A percentile compares a stretch with the other conserved stretches of the same genome.
Conservation (phyloP, 2,888 invertebrate genomes). For the Cecidostiba fungosa region DNA sequence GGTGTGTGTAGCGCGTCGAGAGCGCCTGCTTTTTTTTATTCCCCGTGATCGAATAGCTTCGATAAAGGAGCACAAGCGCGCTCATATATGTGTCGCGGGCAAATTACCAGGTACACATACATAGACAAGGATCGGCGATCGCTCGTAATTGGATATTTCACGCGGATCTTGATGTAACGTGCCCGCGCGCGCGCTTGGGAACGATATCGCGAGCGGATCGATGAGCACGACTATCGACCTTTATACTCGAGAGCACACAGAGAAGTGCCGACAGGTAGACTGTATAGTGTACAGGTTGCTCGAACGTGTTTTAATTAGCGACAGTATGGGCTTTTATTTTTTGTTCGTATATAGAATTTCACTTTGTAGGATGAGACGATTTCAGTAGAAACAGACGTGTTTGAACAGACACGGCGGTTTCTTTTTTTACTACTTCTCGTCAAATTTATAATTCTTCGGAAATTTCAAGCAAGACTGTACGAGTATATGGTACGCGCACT, state of each 20-base stretch:
- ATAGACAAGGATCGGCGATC: slow-evolving; percentile 33
- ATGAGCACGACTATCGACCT: slow-evolving; percentile 34
- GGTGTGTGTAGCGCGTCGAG: neutral
- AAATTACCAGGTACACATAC: slow-evolving; percentile 15
- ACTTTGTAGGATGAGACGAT: neutral
- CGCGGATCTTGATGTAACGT: slow-evolving; percentile 43
- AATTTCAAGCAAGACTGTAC: neutral
- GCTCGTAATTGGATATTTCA: slow-evolving; percentile 49
- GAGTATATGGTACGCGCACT: neutral
- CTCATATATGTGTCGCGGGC: neutral
- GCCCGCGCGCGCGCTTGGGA: neutral
- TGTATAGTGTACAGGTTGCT: neutral
- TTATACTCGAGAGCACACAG: neutral
- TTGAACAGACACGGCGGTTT: neutral
- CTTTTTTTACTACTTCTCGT: neutral
- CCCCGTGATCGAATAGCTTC: neutral
- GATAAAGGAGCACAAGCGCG: neutral
- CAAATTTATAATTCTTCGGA: neutral
- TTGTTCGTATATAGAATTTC: neutral
- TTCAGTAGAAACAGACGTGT: neutral
- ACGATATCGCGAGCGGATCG: slow-evolving; percentile 31
- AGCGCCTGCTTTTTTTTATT: neutral
- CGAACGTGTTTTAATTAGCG: neutral
- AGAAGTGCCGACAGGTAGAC: neutral
- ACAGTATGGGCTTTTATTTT: neutral